Evolutionary conservation across 2,888 invertebrate genomes (phyloP), one percentile per base, ranked within the genome.

Genomic region (Strigamia crassipes): DNA sequence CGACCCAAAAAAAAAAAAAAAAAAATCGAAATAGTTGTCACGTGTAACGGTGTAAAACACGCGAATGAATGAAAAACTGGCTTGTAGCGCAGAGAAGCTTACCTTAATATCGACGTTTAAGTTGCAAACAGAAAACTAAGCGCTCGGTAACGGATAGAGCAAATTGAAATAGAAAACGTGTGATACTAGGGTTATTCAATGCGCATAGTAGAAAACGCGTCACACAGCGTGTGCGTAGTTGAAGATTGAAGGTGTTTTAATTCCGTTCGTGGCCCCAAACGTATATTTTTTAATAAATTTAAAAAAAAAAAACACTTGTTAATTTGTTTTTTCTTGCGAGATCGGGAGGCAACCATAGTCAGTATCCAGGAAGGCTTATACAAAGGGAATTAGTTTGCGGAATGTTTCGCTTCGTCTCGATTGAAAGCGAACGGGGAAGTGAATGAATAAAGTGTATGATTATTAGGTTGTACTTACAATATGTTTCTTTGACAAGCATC

Each of bases 401-500:
- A 56, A 18, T 56, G 56, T 56, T 56, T 56, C 18, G 56, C 18
- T 18, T n/a, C 56, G 56, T 18, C 10, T 56, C 56, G 56, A 18
- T 21, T 56, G 4, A 4, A n/a, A 18, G 56, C 56, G 56, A 56
- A 56, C 18, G n/a, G 56, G 10, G 8, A n/a, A 56, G 18, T 9
- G 9, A 18, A 18, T 56, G 51, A n/a, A 56, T 56, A 46, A 46
- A 46, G 13, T n/a, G n/a, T 18, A 18, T 56, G 21, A 56, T 46
- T 46, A 46, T 46, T 46, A 56, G 18, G 6, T 27, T 56, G 56
- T 38, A 92, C 96, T 95, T 89, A 97, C 96, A 97, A 90, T 97
- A 97, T 85, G 96, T 97, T 86, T 94, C 95, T 85, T 93, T 94
- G 85, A 95, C 96, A 85, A 97, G 92, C 86, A 94, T 92, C 89